These are phyloP conservation scores for Petaurus breviceps DNA, from an alignment of 2,113 vertebrate genomes.

Conservation along the genomic window DNA sequence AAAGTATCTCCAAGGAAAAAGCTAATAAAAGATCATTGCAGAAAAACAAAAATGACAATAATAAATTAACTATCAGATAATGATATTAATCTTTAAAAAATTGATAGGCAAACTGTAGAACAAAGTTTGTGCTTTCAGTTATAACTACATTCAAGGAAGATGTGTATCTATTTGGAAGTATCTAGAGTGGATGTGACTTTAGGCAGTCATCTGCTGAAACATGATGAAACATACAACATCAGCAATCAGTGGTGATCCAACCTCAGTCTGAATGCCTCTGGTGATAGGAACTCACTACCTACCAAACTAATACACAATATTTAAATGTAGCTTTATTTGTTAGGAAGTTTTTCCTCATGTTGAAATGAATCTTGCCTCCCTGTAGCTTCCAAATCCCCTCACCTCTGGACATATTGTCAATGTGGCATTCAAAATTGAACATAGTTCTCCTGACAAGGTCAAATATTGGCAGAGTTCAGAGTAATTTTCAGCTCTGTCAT, in stretches of 20 bases:
- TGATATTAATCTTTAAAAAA: not conserved
- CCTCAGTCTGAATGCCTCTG: not conserved
- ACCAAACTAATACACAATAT: not conserved
- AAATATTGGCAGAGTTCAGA: not conserved
- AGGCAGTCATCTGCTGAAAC: not conserved
- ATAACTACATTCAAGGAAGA: not conserved
- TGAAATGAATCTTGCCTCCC: not conserved
- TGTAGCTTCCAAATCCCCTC: not conserved
- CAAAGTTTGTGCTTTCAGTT: not conserved
- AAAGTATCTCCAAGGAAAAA: not conserved
- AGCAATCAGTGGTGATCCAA: not conserved
- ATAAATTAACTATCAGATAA: conserved; percentile 26
- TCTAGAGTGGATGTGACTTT: not conserved
- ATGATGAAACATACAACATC: not conserved
- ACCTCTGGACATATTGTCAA: not conserved
- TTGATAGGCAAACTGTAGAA: not conserved
- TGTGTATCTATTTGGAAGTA: too few relatives aligned
- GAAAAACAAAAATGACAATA: conserved; percentile 26
- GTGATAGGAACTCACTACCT: not conserved
- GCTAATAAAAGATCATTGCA: not conserved
- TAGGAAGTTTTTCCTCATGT: not conserved
- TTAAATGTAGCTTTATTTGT: not conserved
- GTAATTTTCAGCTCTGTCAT: not conserved
- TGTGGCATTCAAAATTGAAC: not conserved
- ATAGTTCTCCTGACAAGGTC: not conserved